phyloP scores from a whole-genome alignment of 2,113 vertebrate species.

The Ciconia stormi region DNA sequence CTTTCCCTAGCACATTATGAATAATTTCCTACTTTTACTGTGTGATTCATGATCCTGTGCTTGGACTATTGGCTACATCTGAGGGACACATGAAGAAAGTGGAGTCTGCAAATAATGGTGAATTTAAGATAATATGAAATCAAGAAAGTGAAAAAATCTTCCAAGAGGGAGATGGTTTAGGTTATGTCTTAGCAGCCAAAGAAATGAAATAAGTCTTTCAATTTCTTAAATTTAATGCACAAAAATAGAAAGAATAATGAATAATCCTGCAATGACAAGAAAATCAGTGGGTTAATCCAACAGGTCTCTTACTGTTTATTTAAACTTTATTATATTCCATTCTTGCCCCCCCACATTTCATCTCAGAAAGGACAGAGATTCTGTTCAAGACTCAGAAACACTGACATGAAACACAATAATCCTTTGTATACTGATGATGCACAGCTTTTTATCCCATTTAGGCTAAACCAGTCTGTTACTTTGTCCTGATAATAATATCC shows the following conservation, averaged over 20 bases:
- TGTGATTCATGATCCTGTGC: background rate
- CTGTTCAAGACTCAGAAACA: background rate
- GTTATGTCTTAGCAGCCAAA: background rate
- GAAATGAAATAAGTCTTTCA: background rate
- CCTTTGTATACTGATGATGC: background rate
- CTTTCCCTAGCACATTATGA: background rate
- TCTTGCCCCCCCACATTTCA: background rate
- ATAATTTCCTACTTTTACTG: background rate
- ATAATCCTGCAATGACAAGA: background rate
- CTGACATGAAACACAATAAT: background rate
- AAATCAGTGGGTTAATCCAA: background rate
- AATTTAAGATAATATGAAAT: background rate
- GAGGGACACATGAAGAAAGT: background rate
- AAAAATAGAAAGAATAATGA: background rate
- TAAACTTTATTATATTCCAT: background rate
- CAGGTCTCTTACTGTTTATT: background rate
- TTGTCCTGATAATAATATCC: background rate
- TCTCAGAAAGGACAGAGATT: background rate
- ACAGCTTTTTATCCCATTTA: background rate
- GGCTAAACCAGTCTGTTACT: background rate
- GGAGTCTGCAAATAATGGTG: background rate
- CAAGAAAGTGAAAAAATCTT: background rate
- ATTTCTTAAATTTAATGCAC: background rate
- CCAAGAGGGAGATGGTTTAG: background rate
- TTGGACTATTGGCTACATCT: background rate